Evolutionary conservation across 2,888 invertebrate genomes (phyloP), one percentile per base, ranked within the genome.

Genomic region (Zygothrica quintamaculata): DNA sequence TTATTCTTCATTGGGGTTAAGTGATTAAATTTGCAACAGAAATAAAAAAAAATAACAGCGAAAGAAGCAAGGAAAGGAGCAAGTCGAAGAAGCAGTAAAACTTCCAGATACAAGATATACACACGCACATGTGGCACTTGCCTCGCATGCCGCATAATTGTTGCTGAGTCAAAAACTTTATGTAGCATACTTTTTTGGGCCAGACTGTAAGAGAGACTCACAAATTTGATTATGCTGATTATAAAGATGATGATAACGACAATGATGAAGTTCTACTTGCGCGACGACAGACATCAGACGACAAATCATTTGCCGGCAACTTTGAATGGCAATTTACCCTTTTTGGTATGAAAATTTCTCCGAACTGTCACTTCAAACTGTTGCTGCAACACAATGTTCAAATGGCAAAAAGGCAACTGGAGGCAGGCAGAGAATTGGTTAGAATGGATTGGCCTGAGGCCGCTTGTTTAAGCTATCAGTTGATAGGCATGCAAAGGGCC

Each of bases 1-100:
- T 74, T 72, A 72, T 84, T 66, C 85, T 82, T 82, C 77, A 82
- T 84, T 80, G 84, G 80, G 87, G 82, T 84, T 84, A 84, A 84
- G 82, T 84, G 86, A 84, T 82, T 82, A 82, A 82, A 82, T 82
- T 82, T 86, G 86, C 77, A 69, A 22, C 59, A 53, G 47, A 47
- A 39, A n/a, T n/a, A 46, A 31, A 33, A 31, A 16, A 33, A 33
- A 29, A 12, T 22, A 25, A 40, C 25, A 31, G 25, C 31, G n/a
- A 18, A 46, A 39, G 22, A 11, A 11, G 0, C 3, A n/a, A 37
- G 26, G 37, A 44, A 48, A 9, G 48, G 26, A 52, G 31, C 16
- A 51, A 53, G 40, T 9, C 33, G 13, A 12, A 51, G 50, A 9
- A 39, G 8, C 13, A 18, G 25, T 13, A 36, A 68, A 68, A 52